Percentiles rank a stretch among this genome's conserved stretches.
phyloP scores from a whole-genome alignment of 2,888 invertebrate species.

The Cantharis flavilabris region DNA sequence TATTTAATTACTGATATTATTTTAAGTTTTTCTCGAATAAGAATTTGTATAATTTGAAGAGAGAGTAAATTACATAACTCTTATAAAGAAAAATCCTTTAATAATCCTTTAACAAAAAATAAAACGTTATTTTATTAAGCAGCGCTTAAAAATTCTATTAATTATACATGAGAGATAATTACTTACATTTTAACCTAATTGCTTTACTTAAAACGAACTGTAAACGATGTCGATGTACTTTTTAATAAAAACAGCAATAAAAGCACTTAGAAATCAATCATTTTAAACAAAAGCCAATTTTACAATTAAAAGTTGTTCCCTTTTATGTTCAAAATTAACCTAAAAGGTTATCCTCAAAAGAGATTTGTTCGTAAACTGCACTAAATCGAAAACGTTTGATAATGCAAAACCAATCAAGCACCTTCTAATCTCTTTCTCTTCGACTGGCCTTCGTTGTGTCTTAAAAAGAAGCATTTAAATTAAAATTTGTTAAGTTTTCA shows the following conservation, averaged over 20 bases:
- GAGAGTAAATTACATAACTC: background rate
- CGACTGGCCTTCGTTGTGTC: background rate
- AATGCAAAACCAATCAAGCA: slow-evolving; percentile 7
- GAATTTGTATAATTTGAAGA: too few species aligned
- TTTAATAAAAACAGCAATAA: background rate
- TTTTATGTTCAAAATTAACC: slow-evolving; percentile 16
- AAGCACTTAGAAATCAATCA: background rate
- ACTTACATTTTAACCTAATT: background rate
- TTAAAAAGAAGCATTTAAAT: background rate
- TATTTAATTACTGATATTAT: too few species aligned
- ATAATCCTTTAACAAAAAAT: background rate
- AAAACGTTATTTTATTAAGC: background rate
- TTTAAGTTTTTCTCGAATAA: too few species aligned
- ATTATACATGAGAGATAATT: background rate
- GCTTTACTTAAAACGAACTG: background rate
- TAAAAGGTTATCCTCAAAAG: slow-evolving; percentile 11
- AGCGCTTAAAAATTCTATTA: background rate
- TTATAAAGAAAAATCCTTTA: background rate
- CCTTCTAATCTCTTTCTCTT: slow-evolving; percentile 6
- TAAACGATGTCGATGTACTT: background rate
- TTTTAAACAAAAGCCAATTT: background rate
- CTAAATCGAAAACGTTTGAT: slow-evolving; percentile 18
- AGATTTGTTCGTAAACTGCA: slow-evolving; percentile 16
- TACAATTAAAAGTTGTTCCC: slow-evolving; percentile 8
- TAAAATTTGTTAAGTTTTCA: background rate